These are phyloP conservation scores for Enteromius trimaculatus DNA, from an alignment of 2,797 vertebrate species.

Conservation along the genomic window DNA sequence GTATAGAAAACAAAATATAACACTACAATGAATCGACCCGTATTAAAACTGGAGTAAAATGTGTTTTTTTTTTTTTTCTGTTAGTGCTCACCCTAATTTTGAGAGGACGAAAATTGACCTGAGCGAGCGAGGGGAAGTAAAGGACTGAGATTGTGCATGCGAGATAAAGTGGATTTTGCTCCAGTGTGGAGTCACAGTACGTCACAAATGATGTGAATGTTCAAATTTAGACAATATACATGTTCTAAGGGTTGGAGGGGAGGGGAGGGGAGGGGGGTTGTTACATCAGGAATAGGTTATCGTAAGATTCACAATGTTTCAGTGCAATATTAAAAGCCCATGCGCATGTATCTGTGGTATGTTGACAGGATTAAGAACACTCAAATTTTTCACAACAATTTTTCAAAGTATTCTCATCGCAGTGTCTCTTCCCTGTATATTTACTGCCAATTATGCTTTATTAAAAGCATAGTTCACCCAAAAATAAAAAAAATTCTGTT, in stretches of 20 bases:
- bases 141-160: slow-evolving; percentile 20
- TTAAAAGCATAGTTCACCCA: slow-evolving; percentile 14
- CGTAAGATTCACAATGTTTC: slow-evolving; percentile 36
- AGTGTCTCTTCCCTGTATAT: background rate
- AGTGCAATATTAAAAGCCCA: slow-evolving; percentile 60
- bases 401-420: slow-evolving; percentile 8
- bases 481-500: background rate
- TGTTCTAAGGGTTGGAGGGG: slow-evolving; percentile 20
- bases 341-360: slow-evolving; percentile 36
- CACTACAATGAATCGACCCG: slow-evolving; percentile 57
- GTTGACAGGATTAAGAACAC: slow-evolving; percentile 40
- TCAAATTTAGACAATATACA: slow-evolving; percentile 40
- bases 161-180: slow-evolving; percentile 16
- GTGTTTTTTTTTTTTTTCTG: slow-evolving; percentile 30
- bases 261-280: background rate
- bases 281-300: slow-evolving; percentile 29
- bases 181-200: slow-evolving; percentile 27
- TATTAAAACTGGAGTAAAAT: slow-evolving; percentile 51
- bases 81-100: slow-evolving; percentile 49
- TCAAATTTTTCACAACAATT: no score
- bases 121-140: background rate
- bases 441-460: slow-evolving; percentile 14
- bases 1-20: slow-evolving; percentile 46
- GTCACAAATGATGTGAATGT: slow-evolving; percentile 42
- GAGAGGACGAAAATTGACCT: background rate